These are phyloP conservation scores for Anomalospiza imberbis DNA, from an alignment of 2,797 vertebrate species.

Conservation along the genomic window DNA sequence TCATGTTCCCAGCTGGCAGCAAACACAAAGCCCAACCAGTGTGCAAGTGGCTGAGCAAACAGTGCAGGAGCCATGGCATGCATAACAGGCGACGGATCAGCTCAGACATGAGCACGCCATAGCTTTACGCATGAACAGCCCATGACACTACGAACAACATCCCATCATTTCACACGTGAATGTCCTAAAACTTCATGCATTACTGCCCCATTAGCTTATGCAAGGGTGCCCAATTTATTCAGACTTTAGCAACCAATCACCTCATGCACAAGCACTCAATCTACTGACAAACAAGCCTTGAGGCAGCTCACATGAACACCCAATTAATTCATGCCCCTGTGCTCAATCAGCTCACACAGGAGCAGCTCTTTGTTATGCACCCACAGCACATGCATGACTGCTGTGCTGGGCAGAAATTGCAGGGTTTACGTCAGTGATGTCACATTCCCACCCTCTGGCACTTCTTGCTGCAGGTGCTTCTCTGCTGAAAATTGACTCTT, in stretches of 20 bases:
- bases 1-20: background rate
- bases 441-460: background rate
- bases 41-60: background rate
- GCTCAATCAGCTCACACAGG: background rate
- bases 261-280: background rate
- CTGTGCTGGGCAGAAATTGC: background rate
- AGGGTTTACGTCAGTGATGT: background rate
- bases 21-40: background rate
- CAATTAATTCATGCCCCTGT: background rate
- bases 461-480: background rate
- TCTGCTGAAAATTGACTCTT: background rate
- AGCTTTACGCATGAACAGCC: background rate
- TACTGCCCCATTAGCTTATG: background rate
- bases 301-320: background rate
- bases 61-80: background rate
- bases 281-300: fast-evolving
- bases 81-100: fast-evolving
- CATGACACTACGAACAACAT: background rate
- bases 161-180: background rate
- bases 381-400: background rate
- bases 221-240: background rate
- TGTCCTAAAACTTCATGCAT: background rate
- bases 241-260: background rate
- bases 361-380: background rate
- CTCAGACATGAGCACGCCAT: fast-evolving